Base-by-base conservation (phyloP, 2,113 vertebrate species). In the Perccottus glenii region DNA sequence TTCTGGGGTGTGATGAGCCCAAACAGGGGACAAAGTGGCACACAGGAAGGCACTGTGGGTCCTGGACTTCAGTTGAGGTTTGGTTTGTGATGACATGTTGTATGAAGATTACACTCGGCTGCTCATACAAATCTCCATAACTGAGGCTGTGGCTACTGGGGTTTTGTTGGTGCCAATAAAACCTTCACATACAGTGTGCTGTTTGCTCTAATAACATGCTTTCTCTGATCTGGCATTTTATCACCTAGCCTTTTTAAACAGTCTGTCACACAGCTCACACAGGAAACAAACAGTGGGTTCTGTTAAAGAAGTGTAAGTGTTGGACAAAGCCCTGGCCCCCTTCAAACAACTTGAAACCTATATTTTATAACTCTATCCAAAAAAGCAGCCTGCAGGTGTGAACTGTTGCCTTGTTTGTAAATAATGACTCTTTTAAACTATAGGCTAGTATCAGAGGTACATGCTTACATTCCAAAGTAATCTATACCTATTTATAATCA, bases 1-100 rank as follows among this genome's bases (percentile, higher is more conserved):
- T 90, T 90, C 77, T 64, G 79, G 83, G 85, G 88, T 89, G 40
- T 50, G 75, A 64, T 77, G 83, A 67, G 76, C 77, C 69, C 70
- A 75, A 43, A 68, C 70, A 75, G 62, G 63, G 53, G 75, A 57
- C 66, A 68, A 88, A 80, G 35, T 83, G 61, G 67, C 53, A 84
- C 79, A 86, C 77, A 88, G 85, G 85, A 89, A 90, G 77, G 73
- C 64, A 67, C 36, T 75, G 84, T 88, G 90, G 85, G 76, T 74
- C 67, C 66, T 75, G 70, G 66, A 72, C 83, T 88, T 82, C 84
- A 84, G 67, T 84, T 85, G 83, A 87, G 87, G 85, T 87, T 12
- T 48, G 57, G 70, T 70, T 68, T 86, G 75, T 77, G 85, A 87
- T 77, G 77, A 84, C 71, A 83, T 76, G 51, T 72, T 70, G 71